These are phyloP conservation scores for Dendrolimus pini DNA, from an alignment of 2,888 invertebrate genomes.

Conservation along the genomic window DNA sequence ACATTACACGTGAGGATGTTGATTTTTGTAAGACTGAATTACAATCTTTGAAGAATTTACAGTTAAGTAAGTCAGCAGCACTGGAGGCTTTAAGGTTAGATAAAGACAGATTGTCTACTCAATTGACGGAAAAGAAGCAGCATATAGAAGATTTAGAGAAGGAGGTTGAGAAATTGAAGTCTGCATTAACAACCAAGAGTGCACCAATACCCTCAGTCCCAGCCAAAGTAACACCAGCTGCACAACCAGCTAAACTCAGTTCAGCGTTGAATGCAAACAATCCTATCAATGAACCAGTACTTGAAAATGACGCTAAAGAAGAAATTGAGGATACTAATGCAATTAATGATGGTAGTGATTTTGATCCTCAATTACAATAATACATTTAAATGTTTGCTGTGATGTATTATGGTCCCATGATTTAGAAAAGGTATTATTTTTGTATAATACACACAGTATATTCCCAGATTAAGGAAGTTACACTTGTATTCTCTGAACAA, in stretches of 20 bases:
- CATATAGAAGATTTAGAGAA: conserved; percentile 59
- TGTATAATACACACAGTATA: too few relatives aligned
- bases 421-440: too few relatives aligned
- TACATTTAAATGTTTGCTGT: neutral
- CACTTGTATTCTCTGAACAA: too few relatives aligned
- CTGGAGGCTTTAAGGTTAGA: conserved; percentile 63
- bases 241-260: conserved; percentile 54
- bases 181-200: conserved; percentile 53
- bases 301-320: conserved; percentile 68
- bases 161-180: conserved; percentile 50
- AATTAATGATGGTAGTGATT: conserved; percentile 54
- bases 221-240: conserved; percentile 57
- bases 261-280: conserved; percentile 49
- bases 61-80: conserved; percentile 59
- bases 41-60: conserved; percentile 64
- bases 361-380: conserved; percentile 49
- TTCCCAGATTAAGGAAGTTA: too few relatives aligned
- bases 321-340: conserved; percentile 65
- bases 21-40: conserved; percentile 64
- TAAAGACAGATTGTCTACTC: conserved; percentile 54
- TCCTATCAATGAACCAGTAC: conserved; percentile 51
- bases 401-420: conserved; percentile 1
- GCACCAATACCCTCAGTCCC: conserved; percentile 36
- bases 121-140: conserved; percentile 52
- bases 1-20: conserved; percentile 53